Conservation (phyloP, 1,140 invertebrate genomes). For the Macrostomum lignano region DNA sequence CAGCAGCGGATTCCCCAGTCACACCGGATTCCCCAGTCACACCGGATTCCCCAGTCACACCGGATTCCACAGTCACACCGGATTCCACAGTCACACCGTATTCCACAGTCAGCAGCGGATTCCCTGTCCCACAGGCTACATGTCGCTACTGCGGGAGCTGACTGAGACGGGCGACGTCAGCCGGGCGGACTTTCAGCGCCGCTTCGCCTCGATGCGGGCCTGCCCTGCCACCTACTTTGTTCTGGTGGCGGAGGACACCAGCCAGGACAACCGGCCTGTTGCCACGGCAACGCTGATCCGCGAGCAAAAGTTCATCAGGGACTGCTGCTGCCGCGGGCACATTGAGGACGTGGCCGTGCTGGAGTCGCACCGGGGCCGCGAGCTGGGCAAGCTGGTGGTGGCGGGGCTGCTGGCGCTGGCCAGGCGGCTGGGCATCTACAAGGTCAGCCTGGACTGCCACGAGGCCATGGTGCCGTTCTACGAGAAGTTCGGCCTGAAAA, state of each 20-base stretch:
- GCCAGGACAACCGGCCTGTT: slow-evolving; percentile 38
- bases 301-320: slow-evolving; percentile 62
- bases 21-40: too few species aligned
- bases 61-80: too few species aligned
- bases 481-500: slow-evolving; percentile 48
- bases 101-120: too few species aligned
- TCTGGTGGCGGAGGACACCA: slow-evolving; percentile 53
- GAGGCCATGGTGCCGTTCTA: slow-evolving; percentile 61
- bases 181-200: too few species aligned
- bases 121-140: too few species aligned
- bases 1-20: too few species aligned
- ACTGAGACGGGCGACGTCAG: too few species aligned
- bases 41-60: too few species aligned
- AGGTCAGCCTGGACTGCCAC: slow-evolving; percentile 66
- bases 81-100: too few species aligned
- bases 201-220: too few species aligned
- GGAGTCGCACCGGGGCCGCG: slow-evolving; percentile 50
- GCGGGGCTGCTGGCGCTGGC: slow-evolving; percentile 43
- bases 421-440: slow-evolving; percentile 51
- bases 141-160: too few species aligned
- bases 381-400: slow-evolving; percentile 57
- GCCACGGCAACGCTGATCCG: slow-evolving; percentile 51
- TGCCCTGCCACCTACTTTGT: slow-evolving; percentile 40
- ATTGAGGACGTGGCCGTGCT: slow-evolving; percentile 76
- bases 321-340: slow-evolving; percentile 43